phyloP scores from a whole-genome alignment of 2,797 vertebrate genomes.

The Gymnothorax reevesii region DNA sequence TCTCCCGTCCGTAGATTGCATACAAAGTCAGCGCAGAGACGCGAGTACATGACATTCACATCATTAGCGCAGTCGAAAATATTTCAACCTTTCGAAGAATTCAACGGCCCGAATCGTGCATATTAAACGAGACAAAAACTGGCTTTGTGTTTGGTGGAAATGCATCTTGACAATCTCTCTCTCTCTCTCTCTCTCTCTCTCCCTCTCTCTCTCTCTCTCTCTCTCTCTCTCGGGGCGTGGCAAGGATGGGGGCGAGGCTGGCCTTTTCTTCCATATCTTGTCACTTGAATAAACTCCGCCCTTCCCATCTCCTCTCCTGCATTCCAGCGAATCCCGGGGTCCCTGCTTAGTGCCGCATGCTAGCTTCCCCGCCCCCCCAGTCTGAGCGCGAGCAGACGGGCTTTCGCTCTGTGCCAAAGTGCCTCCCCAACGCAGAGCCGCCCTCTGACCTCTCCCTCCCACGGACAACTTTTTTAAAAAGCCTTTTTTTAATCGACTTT shows the following conservation, averaged over 20 bases:
- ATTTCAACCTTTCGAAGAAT: no score
- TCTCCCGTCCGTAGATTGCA: no score
- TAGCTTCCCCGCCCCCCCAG: not conserved
- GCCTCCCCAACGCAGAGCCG: conserved; percentile 45
- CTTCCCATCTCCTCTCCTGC: conserved; percentile 18
- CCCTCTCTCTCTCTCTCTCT: not conserved
- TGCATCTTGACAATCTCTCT: conserved; percentile 23
- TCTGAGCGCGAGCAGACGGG: conserved; percentile 41
- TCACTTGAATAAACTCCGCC: conserved; percentile 19
- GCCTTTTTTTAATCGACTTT: conserved; percentile 37
- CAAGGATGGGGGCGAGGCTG: conserved; percentile 48
- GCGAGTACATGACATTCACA: no score
- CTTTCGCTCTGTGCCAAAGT: conserved; percentile 42
- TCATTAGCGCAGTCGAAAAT: no score
- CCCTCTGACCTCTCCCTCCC: conserved; percentile 46
- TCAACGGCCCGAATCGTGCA: no score
- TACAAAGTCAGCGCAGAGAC: no score
- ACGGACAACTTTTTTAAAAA: conserved; percentile 23
- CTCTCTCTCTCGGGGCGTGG: conserved; percentile 27
- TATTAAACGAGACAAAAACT: no score
- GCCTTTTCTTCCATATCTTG: conserved; percentile 51
- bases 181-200: not conserved
- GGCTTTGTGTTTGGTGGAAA: no score
- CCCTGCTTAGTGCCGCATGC: not conserved
- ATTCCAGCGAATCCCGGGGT: conserved; percentile 34